Conservation (phyloP, 2,888 invertebrate genomes). For the Nymphalis c-album region DNA sequence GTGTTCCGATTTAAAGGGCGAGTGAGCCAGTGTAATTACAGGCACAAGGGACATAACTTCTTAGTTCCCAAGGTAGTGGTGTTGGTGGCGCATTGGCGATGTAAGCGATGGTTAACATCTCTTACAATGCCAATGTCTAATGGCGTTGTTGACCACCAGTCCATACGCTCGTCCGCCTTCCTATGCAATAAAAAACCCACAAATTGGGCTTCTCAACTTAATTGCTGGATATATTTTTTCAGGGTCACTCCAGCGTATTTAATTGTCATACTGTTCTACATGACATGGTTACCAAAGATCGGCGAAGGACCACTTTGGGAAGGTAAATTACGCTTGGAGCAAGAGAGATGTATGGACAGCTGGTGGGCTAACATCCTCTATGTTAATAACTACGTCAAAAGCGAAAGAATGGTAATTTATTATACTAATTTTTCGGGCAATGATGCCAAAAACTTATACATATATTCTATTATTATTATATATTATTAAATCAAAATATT, state of each 20-base stretch:
- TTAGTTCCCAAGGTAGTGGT: too few species aligned
- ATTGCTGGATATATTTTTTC: conserved; percentile 21
- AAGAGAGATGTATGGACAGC: conserved; percentile 83
- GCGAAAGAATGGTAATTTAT: conserved; percentile 80
- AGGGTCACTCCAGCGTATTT: conserved; percentile 89
- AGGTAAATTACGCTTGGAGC: conserved; percentile 79
- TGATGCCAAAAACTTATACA: background rate
- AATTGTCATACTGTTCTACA: conserved; percentile 86
- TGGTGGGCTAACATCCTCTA: conserved; percentile 90
- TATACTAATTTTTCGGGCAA: background rate
- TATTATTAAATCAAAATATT: background rate
- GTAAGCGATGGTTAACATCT: too few species aligned
- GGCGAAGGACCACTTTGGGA: conserved; percentile 90
- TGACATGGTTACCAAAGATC: conserved; percentile 85
- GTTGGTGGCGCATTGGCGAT: too few species aligned
- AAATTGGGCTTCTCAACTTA: background rate
- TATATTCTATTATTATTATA: background rate
- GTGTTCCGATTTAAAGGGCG: too few species aligned
- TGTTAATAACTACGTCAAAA: conserved; percentile 86
- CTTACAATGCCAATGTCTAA: too few species aligned
- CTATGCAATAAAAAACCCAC: too few species aligned
- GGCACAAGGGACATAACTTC: too few species aligned
- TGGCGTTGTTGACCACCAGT: too few species aligned
- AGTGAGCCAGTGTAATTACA: too few species aligned
- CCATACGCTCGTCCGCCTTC: too few species aligned